Evolutionary conservation across 2,797 vertebrate species (phyloP), one percentile per base, ranked within the genome.

Genomic region (Nasua narica): DNA sequence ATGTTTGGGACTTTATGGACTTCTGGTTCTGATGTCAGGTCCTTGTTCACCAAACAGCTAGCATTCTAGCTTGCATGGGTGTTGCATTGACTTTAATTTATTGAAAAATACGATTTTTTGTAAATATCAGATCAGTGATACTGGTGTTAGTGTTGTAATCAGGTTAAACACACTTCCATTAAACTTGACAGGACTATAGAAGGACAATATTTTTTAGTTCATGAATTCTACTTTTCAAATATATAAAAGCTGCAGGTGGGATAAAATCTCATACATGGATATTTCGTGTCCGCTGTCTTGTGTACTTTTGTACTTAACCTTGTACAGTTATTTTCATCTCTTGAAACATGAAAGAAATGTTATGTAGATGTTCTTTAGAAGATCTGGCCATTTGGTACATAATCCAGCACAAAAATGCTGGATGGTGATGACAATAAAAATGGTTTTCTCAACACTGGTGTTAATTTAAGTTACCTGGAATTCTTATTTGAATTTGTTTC

Each of bases 11-110:
- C 98, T 98, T 96, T 91, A 90, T 58, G 96, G 98, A 98, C 98
- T 99, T 98, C 98, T 98, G 98, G 97, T 99, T 99, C 98, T 98
- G 97, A 98, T 98, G 97, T 98, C 98, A 98, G 98, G 98, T 98
- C 99, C 98, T 98, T 98, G 98, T 99, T 98, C 99, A 99, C 98
- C 99, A 98, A 98, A 99, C 99, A 98, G 99, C 99, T 99, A 98
- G 99, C 97, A 98, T 97, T 99, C 98, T 99, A 99, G 99, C 99
- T 99, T 99, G 99, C 99, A 99, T 99, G 99, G 99, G 99, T 99
- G 99, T 99, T 99, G 99, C 99, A 99, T 99, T 99, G 99, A 99
- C 99, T 99, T 99, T 99, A 99, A 99, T 99, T 99, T 99, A 99
- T 99, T 99, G 99, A 99, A 99, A 99, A 97, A 98, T 98, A 98